Percentiles rank a stretch among this genome's conserved stretches.
Evolutionary conservation across 1,140 invertebrate genomes (phyloP).

Genomic region (Macrobrachium rosenbergii): DNA sequence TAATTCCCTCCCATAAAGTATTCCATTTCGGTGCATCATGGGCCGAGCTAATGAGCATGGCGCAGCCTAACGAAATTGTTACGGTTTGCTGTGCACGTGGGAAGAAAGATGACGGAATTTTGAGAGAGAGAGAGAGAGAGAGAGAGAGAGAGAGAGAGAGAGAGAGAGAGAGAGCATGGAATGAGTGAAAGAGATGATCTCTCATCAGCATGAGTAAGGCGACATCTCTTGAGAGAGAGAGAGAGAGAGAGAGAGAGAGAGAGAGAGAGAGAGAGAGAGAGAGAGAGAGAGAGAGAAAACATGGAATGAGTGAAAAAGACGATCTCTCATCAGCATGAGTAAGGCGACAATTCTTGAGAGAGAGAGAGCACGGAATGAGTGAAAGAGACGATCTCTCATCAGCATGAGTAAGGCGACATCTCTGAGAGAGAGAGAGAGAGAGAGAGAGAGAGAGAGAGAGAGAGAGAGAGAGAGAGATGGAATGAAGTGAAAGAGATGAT

Average conservation of each 20-base stretch:
- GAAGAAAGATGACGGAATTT: neutral
- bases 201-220: neutral
- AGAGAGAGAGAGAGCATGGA: constrained; percentile 23
- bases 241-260: neutral
- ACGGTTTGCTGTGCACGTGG: neutral
- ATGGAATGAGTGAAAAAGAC: no score
- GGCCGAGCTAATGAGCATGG: no score
- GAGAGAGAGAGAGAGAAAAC: neutral
- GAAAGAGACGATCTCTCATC: no score
- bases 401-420: no score
- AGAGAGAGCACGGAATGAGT: no score
- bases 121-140: constrained; percentile 6
- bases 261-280: neutral
- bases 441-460: constrained; percentile 26
- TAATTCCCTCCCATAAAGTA: no score
- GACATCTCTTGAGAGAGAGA: constrained; percentile 1
- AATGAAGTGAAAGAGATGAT: no score
- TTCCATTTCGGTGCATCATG: no score
- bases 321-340: no score
- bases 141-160: neutral
- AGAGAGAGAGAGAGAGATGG: constrained; percentile 13
- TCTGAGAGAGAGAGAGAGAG: constrained; percentile 13
- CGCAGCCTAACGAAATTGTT: neutral
- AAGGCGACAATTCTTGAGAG: no score
- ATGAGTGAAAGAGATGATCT: no score